Conservation (phyloP, 2,888 invertebrate species). For the Harpagoxenus sublaevis region DNA sequence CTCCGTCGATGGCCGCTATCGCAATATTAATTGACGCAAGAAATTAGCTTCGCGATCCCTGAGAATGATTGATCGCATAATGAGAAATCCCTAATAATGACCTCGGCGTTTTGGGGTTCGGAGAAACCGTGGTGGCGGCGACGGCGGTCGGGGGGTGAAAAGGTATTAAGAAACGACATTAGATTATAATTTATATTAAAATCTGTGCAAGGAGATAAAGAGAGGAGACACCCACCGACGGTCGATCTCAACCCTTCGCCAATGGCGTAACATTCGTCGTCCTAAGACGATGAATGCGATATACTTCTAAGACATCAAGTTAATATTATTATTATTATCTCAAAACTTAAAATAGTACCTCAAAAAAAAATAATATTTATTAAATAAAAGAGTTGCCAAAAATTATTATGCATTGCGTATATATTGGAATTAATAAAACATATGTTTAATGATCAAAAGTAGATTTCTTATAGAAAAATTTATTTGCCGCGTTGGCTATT, state of each 20-base stretch:
- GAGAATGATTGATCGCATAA: constrained; percentile 85
- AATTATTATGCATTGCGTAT: neutral
- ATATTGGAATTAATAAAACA: neutral
- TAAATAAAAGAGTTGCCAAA: neutral
- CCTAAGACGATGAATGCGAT: constrained; percentile 45
- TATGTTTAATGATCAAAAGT: neutral
- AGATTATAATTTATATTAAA: constrained; percentile 86
- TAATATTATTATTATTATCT: constrained; percentile 3
- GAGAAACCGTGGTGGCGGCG: constrained; percentile 53
- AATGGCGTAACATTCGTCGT: constrained; percentile 77
- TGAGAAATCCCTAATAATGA: constrained; percentile 86
- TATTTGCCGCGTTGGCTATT: neutral
- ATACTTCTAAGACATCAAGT: neutral
- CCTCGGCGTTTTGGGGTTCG: constrained; percentile 79
- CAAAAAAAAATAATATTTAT: neutral
- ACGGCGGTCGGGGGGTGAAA: constrained; percentile 69
- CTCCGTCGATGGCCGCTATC: constrained; percentile 73
- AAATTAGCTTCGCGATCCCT: constrained; percentile 83
- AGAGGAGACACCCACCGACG: constrained; percentile 79
- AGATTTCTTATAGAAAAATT: neutral
- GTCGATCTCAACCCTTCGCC: constrained; percentile 81
- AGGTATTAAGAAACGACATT: constrained; percentile 86
- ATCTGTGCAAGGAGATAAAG: constrained; percentile 86
- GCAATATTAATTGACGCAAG: constrained; percentile 84
- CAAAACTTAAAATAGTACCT: neutral